These are phyloP conservation scores for Rhinella marina DNA, from an alignment of 2,797 vertebrate species.

Conservation along the genomic window DNA sequence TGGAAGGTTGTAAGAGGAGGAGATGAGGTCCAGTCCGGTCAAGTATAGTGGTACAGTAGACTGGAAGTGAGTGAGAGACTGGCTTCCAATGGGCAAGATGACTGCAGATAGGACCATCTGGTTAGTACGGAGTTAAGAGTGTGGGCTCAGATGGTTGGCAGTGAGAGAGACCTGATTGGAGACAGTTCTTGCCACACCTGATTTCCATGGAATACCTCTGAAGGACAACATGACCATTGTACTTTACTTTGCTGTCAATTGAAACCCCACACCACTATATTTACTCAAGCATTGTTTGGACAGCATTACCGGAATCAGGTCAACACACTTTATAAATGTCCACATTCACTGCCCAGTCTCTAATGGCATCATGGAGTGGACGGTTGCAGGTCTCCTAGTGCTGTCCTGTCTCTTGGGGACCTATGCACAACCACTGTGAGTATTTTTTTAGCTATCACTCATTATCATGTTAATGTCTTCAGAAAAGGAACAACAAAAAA, in stretches of 20 bases:
- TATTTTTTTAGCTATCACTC: background rate
- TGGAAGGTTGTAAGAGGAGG: too few species aligned
- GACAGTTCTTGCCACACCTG: too few species aligned
- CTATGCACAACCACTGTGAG: background rate
- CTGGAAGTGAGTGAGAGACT: too few species aligned
- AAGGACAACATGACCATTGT: background rate
- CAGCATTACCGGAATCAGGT: background rate
- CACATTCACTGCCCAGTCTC: background rate
- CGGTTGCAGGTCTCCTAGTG: background rate
- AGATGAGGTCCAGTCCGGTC: too few species aligned
- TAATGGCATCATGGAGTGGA: background rate
- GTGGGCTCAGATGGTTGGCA: too few species aligned
- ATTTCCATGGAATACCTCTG: background rate
- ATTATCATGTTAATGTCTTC: background rate
- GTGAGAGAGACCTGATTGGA: too few species aligned
- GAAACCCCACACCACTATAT: too few species aligned
- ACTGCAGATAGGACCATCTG: too few species aligned
- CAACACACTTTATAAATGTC: background rate
- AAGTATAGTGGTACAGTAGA: too few species aligned
- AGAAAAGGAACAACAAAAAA: background rate
- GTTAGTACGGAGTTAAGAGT: too few species aligned
- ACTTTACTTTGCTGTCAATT: background rate
- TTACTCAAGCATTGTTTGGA: background rate
- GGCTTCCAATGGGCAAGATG: too few species aligned
- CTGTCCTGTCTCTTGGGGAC: background rate